Evolutionary conservation across 2,888 invertebrate species (phyloP).

Genomic region (Drosophila atripex): DNA sequence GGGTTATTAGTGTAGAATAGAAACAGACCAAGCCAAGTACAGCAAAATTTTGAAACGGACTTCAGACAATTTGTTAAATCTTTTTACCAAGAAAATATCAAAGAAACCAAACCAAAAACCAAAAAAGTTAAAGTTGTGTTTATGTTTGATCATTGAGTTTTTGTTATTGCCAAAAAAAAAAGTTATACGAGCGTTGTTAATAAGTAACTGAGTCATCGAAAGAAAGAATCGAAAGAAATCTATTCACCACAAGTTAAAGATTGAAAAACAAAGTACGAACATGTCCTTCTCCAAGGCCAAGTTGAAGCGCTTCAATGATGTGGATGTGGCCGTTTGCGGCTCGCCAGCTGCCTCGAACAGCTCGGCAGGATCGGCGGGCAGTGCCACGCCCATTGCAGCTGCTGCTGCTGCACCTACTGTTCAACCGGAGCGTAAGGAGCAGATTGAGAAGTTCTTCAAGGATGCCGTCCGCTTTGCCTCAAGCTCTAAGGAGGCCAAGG

Average conservation of each 20-base stretch:
- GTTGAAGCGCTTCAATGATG: constrained; percentile 83
- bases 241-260: constrained; percentile 6
- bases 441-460: constrained; percentile 84
- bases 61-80: constrained; percentile 56
- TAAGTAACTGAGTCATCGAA: constrained; percentile 7
- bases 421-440: constrained; percentile 82
- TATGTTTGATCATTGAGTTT: constrained; percentile 67
- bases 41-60: constrained; percentile 51
- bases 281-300: constrained; percentile 84
- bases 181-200: constrained; percentile 49
- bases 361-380: constrained; percentile 61
- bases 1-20: constrained; percentile 51
- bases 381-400: constrained; percentile 61
- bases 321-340: constrained; percentile 77
- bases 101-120: constrained; percentile 10
- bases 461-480: constrained; percentile 82
- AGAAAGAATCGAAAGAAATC: constrained; percentile 16
- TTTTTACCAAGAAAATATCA: constrained; percentile 33
- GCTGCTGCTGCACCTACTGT: constrained; percentile 32
- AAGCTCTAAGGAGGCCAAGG: constrained; percentile 81
- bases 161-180: constrained; percentile 56
- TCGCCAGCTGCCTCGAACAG: constrained; percentile 70
- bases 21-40: constrained; percentile 53
- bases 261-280: constrained; percentile 14
- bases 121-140: constrained; percentile 63